Base-by-base conservation (phyloP, 2,113 vertebrate genomes). In the Peromyscus leucopus region DNA sequence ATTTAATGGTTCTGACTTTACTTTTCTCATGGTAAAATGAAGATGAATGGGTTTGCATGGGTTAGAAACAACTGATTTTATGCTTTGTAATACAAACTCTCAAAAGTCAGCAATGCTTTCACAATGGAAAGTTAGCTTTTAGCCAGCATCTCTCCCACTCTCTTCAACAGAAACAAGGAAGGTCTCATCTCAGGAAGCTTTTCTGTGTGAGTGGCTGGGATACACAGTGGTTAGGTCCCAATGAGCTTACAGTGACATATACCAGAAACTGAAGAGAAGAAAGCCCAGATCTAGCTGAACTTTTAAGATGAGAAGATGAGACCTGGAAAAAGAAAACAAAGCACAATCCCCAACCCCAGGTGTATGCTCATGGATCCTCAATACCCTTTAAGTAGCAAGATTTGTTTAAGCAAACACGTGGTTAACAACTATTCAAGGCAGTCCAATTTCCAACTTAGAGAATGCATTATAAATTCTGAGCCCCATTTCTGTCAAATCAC, bases 291-390 rank as follows among this genome's bases (percentile, higher is more conserved):
- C 3, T 46, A 46, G 55, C 1, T 69, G 13, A 33, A 42, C 48
- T 59, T 9, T 33, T 39, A 74, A 33, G n/a, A 10, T 74, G n/a
- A n/a, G 39, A 86, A 92, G 0, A 75, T 4, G 5, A 69, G 21
- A 15, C 9, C 28, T 82, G 7, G 26, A 0, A 55, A 63, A 71
- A 61, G 28, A 24, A 42, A 21, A 31, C 24, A 63, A 63, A 22
- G 19, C 22, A 59, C 21, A 83, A 5, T 1, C 0, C 21, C 21
- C 31, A 15, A 21, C 16, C 2, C 13, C 1, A 26, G n/a, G 39
- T n/a, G 11, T 55, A 1, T 82, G 9, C 24, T 74, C 19, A 0
- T 67, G 61, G 71, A 42, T 65, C 89, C 48, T 78, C 51, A 12
- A 19, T 5, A 39, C 11, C 5, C 10, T 5, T 26, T 22, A 5